Evolutionary conservation across 92 coral and sea anemone species (phyloP).

Genomic region (Virgularia gustaviana): DNA sequence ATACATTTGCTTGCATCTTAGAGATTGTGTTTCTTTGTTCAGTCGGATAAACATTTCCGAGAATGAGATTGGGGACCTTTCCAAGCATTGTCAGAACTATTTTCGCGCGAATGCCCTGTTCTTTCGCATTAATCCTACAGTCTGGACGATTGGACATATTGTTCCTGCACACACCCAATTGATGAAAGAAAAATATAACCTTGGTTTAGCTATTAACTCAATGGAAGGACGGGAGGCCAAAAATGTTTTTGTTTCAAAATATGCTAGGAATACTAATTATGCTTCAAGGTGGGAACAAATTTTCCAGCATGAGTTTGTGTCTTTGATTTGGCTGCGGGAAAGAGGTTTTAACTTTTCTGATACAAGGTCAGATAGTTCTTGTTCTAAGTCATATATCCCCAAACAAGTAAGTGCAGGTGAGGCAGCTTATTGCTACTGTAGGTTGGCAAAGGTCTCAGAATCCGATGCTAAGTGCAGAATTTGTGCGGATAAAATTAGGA

Average conservation of each 20-base stretch:
- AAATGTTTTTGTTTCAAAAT: constrained; percentile 6
- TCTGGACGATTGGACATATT: constrained; percentile 18
- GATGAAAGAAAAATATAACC: constrained; percentile 3
- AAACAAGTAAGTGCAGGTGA: no score
- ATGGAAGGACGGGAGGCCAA: constrained; percentile 32
- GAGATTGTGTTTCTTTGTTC: constrained; percentile 7
- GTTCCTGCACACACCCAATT: constrained; percentile 2
- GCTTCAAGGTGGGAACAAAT: no score
- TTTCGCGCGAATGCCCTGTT: background rate
- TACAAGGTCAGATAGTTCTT: no score
- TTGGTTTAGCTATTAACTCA: constrained; percentile 9
- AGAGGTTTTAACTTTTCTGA: background rate
- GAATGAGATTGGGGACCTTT: constrained; percentile 8
- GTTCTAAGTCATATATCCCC: no score
- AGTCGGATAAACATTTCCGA: background rate
- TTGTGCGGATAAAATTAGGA: no score
- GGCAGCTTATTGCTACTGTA: no score
- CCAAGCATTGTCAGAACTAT: background rate
- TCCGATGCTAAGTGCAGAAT: no score
- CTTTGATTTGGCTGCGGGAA: constrained; percentile 3
- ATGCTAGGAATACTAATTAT: background rate
- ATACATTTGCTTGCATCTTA: background rate
- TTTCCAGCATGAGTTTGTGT: constrained; percentile 12
- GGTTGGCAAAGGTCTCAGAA: no score
- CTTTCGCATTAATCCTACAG: constrained; percentile 1